These are phyloP conservation scores for Centrocercus urophasianus DNA, from an alignment of 2,113 vertebrate genomes.

Conservation along the genomic window DNA sequence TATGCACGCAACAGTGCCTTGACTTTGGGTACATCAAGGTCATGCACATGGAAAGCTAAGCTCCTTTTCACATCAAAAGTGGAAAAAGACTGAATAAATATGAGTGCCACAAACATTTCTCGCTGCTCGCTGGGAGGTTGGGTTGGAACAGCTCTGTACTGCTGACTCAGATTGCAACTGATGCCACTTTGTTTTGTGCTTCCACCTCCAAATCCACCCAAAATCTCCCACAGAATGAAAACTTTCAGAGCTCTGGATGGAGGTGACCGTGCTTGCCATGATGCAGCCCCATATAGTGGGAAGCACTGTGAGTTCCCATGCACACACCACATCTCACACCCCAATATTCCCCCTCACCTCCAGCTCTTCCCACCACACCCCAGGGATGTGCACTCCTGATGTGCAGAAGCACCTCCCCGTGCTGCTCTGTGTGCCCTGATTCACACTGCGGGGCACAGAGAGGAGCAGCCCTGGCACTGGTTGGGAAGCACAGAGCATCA, in stretches of 20 bases:
- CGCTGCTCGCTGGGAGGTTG: fast-evolving
- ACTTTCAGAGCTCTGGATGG: fast-evolving
- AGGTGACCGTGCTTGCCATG: neutral
- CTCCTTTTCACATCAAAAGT: neutral
- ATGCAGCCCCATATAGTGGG: neutral
- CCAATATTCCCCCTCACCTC: neutral
- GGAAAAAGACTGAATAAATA: neutral
- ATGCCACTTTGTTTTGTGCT: neutral
- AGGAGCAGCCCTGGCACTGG: neutral
- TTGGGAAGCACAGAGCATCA: neutral
- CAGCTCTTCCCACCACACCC: neutral
- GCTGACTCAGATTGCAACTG: neutral
- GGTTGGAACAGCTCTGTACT: neutral
- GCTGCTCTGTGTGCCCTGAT: neutral
- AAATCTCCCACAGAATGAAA: neutral
- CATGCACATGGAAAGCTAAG: neutral
- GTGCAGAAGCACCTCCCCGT: neutral
- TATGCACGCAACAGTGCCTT: neutral
- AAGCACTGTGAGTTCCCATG: neutral
- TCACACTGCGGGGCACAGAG: neutral
- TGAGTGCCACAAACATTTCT: neutral
- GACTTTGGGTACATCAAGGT: fast-evolving
- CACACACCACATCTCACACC: neutral
- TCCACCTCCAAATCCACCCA: neutral
- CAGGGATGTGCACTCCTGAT: neutral